A percentile compares a stretch with the other conserved stretches of the same genome.
These are phyloP conservation scores for Teleiodes luculella DNA, from an alignment of 2,888 invertebrate genomes.

Conservation along the genomic window DNA sequence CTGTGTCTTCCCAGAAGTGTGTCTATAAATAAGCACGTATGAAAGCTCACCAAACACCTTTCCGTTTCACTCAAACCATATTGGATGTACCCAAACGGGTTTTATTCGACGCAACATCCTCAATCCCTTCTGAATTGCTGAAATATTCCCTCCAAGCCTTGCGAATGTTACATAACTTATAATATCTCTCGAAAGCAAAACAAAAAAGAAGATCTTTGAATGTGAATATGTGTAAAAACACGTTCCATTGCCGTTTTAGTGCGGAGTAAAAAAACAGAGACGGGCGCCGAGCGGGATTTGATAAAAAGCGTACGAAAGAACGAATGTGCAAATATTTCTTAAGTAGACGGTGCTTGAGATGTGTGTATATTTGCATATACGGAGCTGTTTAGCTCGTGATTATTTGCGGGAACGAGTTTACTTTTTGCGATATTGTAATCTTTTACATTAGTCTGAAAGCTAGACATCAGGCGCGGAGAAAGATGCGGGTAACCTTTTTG, in stretches of 20 bases:
- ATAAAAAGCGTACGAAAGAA: conserved; percentile 31
- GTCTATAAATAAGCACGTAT: neutral
- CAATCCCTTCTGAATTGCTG: conserved; percentile 42
- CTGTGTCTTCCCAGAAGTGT: no score
- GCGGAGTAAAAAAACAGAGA: conserved; percentile 31
- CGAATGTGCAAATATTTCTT: conserved; percentile 25
- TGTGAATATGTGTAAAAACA: conserved; percentile 39
- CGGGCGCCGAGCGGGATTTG: conserved; percentile 31
- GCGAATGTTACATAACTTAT: conserved; percentile 35
- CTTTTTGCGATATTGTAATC: no score
- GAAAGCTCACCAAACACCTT: neutral
- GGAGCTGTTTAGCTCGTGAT: conserved; percentile 12
- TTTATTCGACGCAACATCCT: conserved; percentile 32
- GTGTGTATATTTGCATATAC: neutral
- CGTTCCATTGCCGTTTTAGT: conserved; percentile 36
- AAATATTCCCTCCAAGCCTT: conserved; percentile 50
- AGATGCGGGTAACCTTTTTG: no score
- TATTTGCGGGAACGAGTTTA: neutral
- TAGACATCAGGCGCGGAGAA: no score
- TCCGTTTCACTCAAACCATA: neutral
- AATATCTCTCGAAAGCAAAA: conserved; percentile 41
- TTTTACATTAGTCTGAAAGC: no score
- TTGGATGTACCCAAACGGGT: conserved; percentile 21
- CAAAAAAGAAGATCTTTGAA: conserved; percentile 37
- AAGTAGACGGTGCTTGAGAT: neutral